Evolutionary conservation across 2,888 invertebrate genomes (phyloP).

Genomic region (Megalurothrips usitatus): DNA sequence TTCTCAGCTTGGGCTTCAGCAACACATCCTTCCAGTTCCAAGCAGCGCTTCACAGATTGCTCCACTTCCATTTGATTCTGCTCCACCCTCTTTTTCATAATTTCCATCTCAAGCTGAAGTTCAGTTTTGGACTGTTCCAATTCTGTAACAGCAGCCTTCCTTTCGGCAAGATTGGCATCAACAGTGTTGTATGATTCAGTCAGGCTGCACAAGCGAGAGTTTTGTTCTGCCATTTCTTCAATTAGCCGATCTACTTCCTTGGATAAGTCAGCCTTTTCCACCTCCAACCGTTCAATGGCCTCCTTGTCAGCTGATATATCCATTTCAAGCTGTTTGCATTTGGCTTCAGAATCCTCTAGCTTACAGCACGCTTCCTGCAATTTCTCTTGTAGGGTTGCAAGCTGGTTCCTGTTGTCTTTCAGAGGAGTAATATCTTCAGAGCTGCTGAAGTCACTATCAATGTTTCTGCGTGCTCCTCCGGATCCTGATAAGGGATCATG

Average conservation of each 20-base stretch:
- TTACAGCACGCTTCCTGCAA: background rate
- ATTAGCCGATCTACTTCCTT: background rate
- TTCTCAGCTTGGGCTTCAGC: constrained; percentile 6
- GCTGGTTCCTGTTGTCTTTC: background rate
- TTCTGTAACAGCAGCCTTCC: background rate
- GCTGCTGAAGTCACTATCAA: constrained; percentile 15
- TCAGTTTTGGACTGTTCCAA: background rate
- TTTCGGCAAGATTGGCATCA: constrained; percentile 9
- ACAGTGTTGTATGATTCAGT: background rate
- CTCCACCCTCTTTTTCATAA: background rate
- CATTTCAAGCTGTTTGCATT: background rate
- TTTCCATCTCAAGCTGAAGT: background rate
- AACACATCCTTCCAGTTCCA: constrained; percentile 6
- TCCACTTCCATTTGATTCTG: background rate
- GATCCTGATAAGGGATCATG: background rate
- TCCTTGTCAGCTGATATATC: background rate
- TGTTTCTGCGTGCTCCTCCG: background rate
- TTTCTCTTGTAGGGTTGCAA: background rate
- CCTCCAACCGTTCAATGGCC: background rate
- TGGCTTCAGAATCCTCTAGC: background rate
- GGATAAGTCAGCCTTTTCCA: background rate
- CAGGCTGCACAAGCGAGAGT: background rate
- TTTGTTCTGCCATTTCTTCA: background rate
- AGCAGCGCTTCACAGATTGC: background rate
- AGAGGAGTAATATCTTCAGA: background rate